Conservation (phyloP, 2,888 invertebrate genomes). For the Thalpophila matura region DNA sequence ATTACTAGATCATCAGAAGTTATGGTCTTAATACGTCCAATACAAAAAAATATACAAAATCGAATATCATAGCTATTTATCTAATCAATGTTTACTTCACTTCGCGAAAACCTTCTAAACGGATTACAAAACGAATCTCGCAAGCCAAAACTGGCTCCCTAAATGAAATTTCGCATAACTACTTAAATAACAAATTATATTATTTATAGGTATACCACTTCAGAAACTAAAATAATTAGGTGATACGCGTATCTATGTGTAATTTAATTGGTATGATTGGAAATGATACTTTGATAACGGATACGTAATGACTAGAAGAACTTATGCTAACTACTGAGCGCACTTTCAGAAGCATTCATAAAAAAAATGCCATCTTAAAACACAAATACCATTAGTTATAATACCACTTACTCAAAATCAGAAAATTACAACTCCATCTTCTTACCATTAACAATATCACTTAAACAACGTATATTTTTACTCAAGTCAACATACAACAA, state of each 20-base stretch:
- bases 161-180: slow-evolving; percentile 57
- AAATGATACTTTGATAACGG: slow-evolving; percentile 1
- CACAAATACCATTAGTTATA: too few relatives aligned
- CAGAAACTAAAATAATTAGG: slow-evolving; percentile 58
- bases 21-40: slow-evolving; percentile 3
- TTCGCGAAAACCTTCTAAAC: slow-evolving; percentile 68
- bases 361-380: neutral
- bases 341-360: neutral
- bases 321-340: neutral
- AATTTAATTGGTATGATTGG: slow-evolving; percentile 24
- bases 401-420: neutral
- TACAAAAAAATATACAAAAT: slow-evolving; percentile 28
- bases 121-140: slow-evolving; percentile 68
- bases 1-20: slow-evolving; percentile 12
- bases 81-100: slow-evolving; percentile 68
- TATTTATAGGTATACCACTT: slow-evolving; percentile 62
- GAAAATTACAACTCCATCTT: neutral
- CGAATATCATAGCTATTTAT: slow-evolving; percentile 36
- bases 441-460: too few relatives aligned
- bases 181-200: slow-evolving; percentile 68
- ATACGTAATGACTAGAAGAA: slow-evolving; percentile 20
- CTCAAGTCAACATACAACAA: neutral
- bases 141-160: slow-evolving; percentile 39
- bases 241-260: slow-evolving; percentile 19
- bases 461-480: neutral